Percentiles rank a stretch among this genome's conserved stretches.
Evolutionary conservation across 1,140 invertebrate genomes (phyloP).

Genomic region (Drosophila parvula): DNA sequence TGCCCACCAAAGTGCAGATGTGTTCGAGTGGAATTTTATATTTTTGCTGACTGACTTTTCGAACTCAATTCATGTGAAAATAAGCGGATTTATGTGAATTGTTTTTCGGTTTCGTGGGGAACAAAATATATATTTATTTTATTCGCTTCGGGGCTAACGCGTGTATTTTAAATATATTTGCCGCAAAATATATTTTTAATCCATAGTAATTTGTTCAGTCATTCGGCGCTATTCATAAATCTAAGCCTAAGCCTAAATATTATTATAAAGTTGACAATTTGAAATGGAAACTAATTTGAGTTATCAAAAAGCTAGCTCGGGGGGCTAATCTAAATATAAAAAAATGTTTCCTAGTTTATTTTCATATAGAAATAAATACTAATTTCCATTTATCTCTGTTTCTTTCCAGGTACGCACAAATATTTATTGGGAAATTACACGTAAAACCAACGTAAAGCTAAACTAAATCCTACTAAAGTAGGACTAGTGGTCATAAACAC

Average conservation of each 20-base stretch:
- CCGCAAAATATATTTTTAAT: conserved; percentile 12
- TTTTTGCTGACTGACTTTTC: conserved; percentile 47
- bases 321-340: neutral
- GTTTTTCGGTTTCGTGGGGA: neutral
- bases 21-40: conserved; percentile 44
- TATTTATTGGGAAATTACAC: conserved; percentile 23
- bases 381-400: conserved; percentile 5
- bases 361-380: neutral
- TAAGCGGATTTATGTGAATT: conserved; percentile 59
- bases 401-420: conserved; percentile 58
- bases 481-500: conserved; percentile 10
- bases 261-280: conserved; percentile 13
- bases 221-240: neutral
- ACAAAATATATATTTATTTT: conserved; percentile 21
- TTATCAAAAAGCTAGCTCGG: neutral
- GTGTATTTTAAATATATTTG: conserved; percentile 31
- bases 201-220: conserved; percentile 14
- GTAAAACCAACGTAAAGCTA: neutral
- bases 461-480: conserved; percentile 3
- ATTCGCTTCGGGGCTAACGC: conserved; percentile 8
- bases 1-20: conserved; percentile 38
- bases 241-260: conserved; percentile 11
- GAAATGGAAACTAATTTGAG: conserved; percentile 9
- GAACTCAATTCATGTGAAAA: conserved; percentile 50
- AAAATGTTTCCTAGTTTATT: neutral